Evolutionary conservation across 2,797 vertebrate species (phyloP).

Genomic region (Natrix natrix): DNA sequence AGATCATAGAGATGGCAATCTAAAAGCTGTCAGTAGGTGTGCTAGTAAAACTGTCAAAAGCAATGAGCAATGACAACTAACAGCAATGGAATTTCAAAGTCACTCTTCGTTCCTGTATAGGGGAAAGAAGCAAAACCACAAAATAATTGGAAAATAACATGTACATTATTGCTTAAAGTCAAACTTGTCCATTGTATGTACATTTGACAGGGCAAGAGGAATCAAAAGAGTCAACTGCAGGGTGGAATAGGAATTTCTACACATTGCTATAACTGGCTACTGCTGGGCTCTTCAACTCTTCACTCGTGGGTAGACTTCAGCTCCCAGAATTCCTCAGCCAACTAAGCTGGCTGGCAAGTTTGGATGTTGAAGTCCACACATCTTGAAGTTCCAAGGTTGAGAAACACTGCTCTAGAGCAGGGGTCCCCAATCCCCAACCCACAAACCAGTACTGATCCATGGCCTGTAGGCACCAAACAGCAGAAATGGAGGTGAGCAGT

Average conservation of each 20-base stretch:
- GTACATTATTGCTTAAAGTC: background rate
- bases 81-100: background rate
- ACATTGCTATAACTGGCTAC: background rate
- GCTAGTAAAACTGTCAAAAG: conserved; percentile 8
- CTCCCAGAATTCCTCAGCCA: background rate
- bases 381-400: background rate
- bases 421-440: background rate
- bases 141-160: background rate
- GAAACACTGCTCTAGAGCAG: background rate
- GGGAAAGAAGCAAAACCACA: background rate
- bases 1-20: conserved; percentile 36
- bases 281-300: background rate
- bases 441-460: background rate
- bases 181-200: background rate
- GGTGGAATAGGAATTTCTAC: background rate
- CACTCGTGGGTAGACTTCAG: background rate
- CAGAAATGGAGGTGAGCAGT: background rate
- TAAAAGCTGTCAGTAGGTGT: conserved; percentile 47
- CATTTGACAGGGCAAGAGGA: background rate
- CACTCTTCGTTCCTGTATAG: background rate
- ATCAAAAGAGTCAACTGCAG: background rate
- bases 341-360: background rate
- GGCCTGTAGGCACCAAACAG: background rate
- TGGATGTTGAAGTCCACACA: background rate
- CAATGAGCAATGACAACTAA: conserved; percentile 7